phyloP scores from a whole-genome alignment of 2,113 vertebrate genomes.

The Hymenochirus boettgeri region DNA sequence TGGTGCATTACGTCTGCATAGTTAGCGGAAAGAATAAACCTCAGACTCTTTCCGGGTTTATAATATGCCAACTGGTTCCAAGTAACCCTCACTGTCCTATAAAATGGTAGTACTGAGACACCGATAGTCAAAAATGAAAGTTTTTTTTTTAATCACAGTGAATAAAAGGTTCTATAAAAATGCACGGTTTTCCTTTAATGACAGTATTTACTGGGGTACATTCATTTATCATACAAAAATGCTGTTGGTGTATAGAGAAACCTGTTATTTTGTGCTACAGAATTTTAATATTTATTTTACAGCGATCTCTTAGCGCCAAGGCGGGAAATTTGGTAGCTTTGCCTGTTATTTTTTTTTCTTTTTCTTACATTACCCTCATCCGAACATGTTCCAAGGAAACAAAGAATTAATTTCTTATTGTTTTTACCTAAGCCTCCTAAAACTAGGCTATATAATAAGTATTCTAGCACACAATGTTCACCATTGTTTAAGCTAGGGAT shows the following conservation, averaged over 20 bases:
- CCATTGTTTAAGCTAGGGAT: no score
- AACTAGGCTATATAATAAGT: constrained; percentile 38
- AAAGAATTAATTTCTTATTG: constrained; percentile 43
- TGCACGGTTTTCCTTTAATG: constrained; percentile 64
- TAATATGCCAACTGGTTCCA: not conserved
- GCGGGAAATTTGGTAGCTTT: constrained; percentile 53
- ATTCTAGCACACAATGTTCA: constrained; percentile 45
- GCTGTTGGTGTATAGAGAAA: constrained; percentile 58
- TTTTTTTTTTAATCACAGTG: constrained; percentile 81
- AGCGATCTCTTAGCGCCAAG: constrained; percentile 51
- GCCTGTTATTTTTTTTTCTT: no score
- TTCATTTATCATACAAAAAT: constrained; percentile 59
- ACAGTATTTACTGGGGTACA: constrained; percentile 62
- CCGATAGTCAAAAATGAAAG: constrained; percentile 62
- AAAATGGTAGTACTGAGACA: constrained; percentile 64
- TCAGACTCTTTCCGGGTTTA: constrained; percentile 39
- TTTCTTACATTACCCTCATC: constrained; percentile 51
- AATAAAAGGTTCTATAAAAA: constrained; percentile 82
- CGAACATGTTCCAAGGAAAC: constrained; percentile 49
- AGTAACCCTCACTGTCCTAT: constrained; percentile 51
- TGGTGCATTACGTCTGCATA: constrained; percentile 68
- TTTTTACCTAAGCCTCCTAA: constrained; percentile 45
- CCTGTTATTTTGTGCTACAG: constrained; percentile 60
- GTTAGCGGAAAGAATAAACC: constrained; percentile 67
- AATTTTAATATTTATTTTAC: constrained; percentile 38